Evolutionary conservation across 2,113 vertebrate species (phyloP), one percentile per base, ranked within the genome.

Genomic region (Phalacrocorax carbo): DNA sequence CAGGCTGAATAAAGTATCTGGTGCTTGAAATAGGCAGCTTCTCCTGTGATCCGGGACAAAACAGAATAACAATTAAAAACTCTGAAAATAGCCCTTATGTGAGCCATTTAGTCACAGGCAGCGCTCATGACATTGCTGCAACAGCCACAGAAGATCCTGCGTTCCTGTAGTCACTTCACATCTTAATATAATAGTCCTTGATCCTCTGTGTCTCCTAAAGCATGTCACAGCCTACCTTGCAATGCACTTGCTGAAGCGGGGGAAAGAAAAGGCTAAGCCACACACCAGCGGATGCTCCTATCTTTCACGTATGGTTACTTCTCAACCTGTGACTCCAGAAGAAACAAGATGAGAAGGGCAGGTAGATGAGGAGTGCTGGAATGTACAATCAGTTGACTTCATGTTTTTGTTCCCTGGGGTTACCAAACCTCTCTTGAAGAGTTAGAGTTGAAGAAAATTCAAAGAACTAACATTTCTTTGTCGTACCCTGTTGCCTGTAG

Each of bases 371-470:
- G n/a, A 64, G 58, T 70, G 25, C n/a, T 46, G 71, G 36, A 93
- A 71, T 19, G 66, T 36, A 64, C 75, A 72, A 83, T 75, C 32
- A 42, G 30, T 64, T 92, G 62, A 71, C 77, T 94, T 84, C 2
- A 10, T 57, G 29, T 20, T 89, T 97, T 96, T 94, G 46, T 91
- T 93, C 84, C 64, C 81, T 52, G 52, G 20, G 27, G 90, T 86
- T 88, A 44, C 65, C 58, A 93, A 91, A 57, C 82, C 68, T 57
- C 44, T 89, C 70, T 88, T 83, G 81, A 95, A 96, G 70, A 88
- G 58, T 77, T 71, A 55, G 69, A 75, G 75, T 96, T 97, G 83
- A 97, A 95, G 95, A 61, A 90, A 82, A 95, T 82, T 90, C 81
- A 96, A 90, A 94, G 86, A 89, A 29, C 49, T 87, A 1, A 42